Evolutionary conservation across 2,888 invertebrate genomes (phyloP).

Genomic region (Rhabditoides inermis): DNA sequence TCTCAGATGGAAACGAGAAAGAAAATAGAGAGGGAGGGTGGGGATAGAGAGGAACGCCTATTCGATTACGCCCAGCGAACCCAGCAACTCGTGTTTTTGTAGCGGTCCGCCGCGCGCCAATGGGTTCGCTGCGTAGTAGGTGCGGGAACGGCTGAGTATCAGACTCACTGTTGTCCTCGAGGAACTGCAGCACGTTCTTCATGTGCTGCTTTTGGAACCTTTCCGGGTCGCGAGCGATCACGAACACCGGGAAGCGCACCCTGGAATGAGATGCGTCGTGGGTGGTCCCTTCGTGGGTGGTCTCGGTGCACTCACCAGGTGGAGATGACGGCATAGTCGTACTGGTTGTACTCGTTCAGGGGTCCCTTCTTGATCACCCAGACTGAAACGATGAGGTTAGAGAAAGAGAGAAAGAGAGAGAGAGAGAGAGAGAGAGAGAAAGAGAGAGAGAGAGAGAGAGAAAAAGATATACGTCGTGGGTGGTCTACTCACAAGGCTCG

Average conservation of each 20-base stretch:
- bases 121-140: no score
- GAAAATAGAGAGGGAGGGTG: neutral
- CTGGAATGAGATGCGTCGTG: slow-evolving; percentile 16
- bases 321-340: slow-evolving; percentile 52
- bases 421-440: neutral
- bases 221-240: slow-evolving; percentile 52
- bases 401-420: neutral
- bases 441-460: neutral
- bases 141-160: no score
- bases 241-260: slow-evolving; percentile 52
- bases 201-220: slow-evolving; percentile 48
- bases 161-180: slow-evolving; percentile 51
- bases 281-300: neutral
- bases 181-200: slow-evolving; percentile 51
- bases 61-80: neutral
- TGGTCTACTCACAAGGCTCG: slow-evolving; percentile 45
- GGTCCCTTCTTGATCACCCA: slow-evolving; percentile 54
- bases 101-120: no score
- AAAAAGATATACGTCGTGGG: no score
- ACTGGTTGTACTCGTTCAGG: slow-evolving; percentile 53
- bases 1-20: no score
- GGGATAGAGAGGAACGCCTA: neutral
- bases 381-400: no score
- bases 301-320: slow-evolving; percentile 23
- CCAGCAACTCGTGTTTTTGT: neutral